phyloP scores from a whole-genome alignment of 2,797 vertebrate species.

The Petrocephalus sullivani region DNA sequence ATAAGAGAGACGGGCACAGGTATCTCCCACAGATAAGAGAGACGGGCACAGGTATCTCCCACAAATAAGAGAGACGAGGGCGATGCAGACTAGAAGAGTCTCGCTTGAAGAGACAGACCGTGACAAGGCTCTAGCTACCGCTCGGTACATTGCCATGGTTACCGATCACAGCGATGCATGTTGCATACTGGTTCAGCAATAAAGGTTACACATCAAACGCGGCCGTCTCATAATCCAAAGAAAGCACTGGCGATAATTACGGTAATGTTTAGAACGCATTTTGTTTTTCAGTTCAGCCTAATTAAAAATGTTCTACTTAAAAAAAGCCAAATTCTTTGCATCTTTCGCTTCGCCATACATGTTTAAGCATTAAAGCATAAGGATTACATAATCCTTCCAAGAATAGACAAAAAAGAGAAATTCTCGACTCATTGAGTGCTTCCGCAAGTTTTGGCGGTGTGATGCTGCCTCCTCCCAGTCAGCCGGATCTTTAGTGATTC shows the following conservation, averaged over 20 bases:
- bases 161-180: not conserved
- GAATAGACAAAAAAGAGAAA: slow-evolving; percentile 2
- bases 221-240: not conserved
- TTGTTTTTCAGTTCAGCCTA: not conserved
- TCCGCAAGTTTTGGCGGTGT: not conserved
- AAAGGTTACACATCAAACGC: not conserved
- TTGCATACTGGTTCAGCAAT: not conserved
- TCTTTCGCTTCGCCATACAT: not conserved
- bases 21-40: not conserved
- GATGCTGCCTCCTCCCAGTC: not conserved
- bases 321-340: not conserved
- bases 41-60: not conserved
- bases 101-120: not conserved
- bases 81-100: not conserved
- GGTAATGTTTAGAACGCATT: not conserved
- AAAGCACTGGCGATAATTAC: slow-evolving; percentile 9
- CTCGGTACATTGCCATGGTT: slow-evolving; percentile 18
- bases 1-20: not conserved
- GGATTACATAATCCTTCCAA: slow-evolving; percentile 21
- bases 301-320: slow-evolving; percentile 20
- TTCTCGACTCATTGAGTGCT: not conserved
- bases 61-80: not conserved
- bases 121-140: not conserved
- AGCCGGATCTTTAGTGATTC: not conserved
- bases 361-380: slow-evolving; percentile 5